Percentiles rank a stretch among this genome's conserved stretches.
phyloP scores from a whole-genome alignment of 2,888 invertebrate genomes.

The Sceliomorpha sp. region DNA sequence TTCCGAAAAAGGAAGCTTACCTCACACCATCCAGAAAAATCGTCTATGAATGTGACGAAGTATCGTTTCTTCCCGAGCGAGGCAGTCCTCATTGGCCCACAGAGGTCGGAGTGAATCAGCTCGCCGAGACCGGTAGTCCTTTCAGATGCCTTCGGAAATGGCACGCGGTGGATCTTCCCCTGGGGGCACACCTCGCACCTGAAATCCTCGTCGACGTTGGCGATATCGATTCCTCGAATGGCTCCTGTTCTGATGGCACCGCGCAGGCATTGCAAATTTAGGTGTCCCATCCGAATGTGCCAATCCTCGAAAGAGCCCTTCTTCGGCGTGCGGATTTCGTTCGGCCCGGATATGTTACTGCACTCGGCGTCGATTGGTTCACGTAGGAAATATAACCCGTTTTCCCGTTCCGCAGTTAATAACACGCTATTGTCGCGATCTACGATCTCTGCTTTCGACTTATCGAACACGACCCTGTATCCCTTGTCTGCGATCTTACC shows the following conservation, averaged over 20 bases:
- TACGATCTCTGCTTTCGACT: no score
- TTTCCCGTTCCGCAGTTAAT: no score
- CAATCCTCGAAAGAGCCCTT: conserved; percentile 8
- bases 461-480: no score
- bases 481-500: no score
- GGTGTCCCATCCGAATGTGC: conserved; percentile 19
- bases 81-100: conserved; percentile 39
- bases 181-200: no score
- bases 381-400: no score
- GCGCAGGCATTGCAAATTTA: conserved; percentile 15
- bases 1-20: conserved; percentile 50
- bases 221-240: conserved; percentile 9
- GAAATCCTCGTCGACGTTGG: conserved; percentile 7
- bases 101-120: no score
- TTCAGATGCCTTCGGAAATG: conserved; percentile 11
- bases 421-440: no score
- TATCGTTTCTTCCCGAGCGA: conserved; percentile 54
- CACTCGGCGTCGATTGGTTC: no score
- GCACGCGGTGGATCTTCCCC: conserved; percentile 8
- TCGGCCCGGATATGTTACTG: no score
- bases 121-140: conserved; percentile 36
- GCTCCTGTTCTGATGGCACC: no score
- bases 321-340: no score
- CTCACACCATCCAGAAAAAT: conserved; percentile 57
- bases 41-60: conserved; percentile 62